These are phyloP conservation scores for Ursus arctos DNA, from an alignment of 2,113 vertebrate species.

Conservation along the genomic window DNA sequence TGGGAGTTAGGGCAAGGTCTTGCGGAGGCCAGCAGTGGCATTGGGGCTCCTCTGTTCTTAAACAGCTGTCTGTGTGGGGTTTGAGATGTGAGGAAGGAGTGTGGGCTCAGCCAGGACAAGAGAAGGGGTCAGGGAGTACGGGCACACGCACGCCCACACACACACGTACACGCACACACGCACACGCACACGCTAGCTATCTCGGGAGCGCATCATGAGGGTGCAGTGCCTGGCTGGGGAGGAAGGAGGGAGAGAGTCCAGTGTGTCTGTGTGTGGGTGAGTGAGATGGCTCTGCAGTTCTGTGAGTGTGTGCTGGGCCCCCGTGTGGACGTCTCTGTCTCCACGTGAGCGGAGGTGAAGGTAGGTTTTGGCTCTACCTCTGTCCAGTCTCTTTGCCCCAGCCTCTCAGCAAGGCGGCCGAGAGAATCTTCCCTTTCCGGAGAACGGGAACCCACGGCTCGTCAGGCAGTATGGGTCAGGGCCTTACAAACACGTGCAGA, in stretches of 20 bases:
- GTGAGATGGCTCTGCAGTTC: neutral
- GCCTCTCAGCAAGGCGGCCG: neutral
- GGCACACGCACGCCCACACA: neutral
- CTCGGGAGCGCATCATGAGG: neutral
- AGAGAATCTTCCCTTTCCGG: neutral
- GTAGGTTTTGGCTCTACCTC: neutral
- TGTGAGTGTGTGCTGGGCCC: neutral
- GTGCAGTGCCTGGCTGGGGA: neutral
- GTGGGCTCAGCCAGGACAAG: neutral
- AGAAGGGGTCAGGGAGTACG: neutral
- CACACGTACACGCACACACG: neutral
- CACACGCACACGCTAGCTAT: neutral
- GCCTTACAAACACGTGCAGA: slow-evolving; percentile 44
- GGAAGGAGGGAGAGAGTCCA: neutral
- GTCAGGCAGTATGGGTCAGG: neutral
- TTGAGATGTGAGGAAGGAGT: neutral
- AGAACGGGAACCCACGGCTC: neutral
- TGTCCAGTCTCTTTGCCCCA: neutral
- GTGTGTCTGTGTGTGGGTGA: neutral
- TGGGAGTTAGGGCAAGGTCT: neutral
- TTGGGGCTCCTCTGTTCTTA: neutral
- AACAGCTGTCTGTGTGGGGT: neutral
- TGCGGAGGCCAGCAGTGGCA: neutral
- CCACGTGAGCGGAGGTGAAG: neutral
- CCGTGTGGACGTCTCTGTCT: neutral